Evolutionary conservation across 2,113 vertebrate genomes (phyloP).

Genomic region (Hyperopisus bebe): DNA sequence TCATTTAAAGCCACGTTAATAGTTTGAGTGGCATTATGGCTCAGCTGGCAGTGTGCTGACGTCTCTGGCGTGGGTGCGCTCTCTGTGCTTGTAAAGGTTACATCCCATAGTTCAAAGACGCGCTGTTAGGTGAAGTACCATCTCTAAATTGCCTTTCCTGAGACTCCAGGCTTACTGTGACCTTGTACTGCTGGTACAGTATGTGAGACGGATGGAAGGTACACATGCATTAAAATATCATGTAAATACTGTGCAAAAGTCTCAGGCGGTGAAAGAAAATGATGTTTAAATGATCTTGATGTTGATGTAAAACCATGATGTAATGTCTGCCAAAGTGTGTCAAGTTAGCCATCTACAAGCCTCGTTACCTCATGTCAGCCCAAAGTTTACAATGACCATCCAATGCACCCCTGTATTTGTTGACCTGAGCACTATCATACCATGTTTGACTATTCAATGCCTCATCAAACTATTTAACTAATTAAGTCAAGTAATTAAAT

Average conservation of each 20-base stretch:
- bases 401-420: background rate
- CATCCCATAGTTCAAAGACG: background rate
- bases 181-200: background rate
- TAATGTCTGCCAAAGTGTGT: background rate
- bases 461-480: background rate
- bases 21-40: background rate
- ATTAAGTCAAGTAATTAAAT: background rate
- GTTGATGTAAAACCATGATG: background rate
- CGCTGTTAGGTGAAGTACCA: background rate
- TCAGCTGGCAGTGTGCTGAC: background rate
- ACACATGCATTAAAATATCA: background rate
- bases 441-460: background rate
- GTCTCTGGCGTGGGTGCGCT: background rate
- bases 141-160: background rate
- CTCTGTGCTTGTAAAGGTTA: background rate
- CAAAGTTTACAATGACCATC: background rate
- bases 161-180: background rate
- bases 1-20: background rate
- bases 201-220: background rate
- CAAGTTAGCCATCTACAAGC: background rate
- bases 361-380: background rate
- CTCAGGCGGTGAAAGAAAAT: background rate
- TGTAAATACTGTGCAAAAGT: background rate
- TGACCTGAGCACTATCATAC: background rate
- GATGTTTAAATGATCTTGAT: background rate